A percentile compares a stretch with the other conserved stretches of the same genome.
phyloP scores from a whole-genome alignment of 2,113 vertebrate genomes.

The Ailuropoda melanoleuca region DNA sequence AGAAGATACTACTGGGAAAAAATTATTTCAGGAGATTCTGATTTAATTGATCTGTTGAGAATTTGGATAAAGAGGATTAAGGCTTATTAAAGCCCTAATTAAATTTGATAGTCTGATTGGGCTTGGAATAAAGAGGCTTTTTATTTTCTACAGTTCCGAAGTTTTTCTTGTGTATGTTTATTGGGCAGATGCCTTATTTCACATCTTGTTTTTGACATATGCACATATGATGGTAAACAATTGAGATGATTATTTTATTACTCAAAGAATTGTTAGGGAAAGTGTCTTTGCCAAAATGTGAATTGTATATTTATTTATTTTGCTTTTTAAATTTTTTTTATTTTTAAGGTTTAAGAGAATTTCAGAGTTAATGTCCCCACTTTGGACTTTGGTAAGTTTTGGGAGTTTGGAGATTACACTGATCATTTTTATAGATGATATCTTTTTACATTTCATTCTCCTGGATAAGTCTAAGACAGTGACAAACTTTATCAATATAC shows the following conservation, averaged over 20 bases:
- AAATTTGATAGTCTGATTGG: background rate
- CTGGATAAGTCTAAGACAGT: background rate
- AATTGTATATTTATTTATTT: background rate
- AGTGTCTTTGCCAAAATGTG: background rate
- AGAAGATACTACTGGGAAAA: background rate
- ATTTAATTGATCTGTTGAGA: background rate
- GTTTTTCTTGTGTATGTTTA: background rate
- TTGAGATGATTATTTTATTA: background rate
- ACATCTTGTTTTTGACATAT: background rate
- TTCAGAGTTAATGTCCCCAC: background rate
- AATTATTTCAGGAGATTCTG: background rate
- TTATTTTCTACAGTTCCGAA: background rate
- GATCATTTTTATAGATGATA: background rate
- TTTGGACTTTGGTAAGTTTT: constrained; percentile 68
- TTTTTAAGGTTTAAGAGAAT: constrained; percentile 70
- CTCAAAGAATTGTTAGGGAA: background rate
- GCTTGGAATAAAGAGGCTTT: background rate
- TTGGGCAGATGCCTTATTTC: background rate
- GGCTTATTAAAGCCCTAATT: background rate
- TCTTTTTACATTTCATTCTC: background rate
- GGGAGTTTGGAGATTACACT: background rate
- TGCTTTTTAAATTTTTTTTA: background rate
- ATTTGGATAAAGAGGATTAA: background rate
- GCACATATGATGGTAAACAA: background rate
- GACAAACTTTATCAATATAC: background rate